Evolutionary conservation across 1,140 invertebrate genomes (phyloP), one percentile per base, ranked within the genome.

Genomic region (Heliothis virescens): DNA sequence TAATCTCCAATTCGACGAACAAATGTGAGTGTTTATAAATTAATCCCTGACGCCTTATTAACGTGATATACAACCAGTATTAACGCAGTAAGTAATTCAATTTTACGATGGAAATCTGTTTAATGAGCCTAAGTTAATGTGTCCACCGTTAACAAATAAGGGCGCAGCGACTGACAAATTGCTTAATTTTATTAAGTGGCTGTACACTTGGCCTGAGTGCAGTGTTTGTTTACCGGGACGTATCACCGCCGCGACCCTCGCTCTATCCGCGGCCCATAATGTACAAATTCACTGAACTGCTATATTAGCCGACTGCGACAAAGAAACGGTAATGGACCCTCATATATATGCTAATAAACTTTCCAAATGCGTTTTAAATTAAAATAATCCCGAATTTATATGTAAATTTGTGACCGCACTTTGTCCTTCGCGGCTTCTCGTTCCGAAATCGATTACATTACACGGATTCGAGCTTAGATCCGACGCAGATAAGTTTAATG

Each of bases 361-460:
- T 88, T 88, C 81, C 82, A 89, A 94, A 92, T 92, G 92, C 90
- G 89, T 91, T 92, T 90, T 86, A 93, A 93, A 94, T 94, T 93
- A 94, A 93, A 94, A 93, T 92, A 93, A 93, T 93, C 90, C 90
- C 87, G 83, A 94, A 94, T 94, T 94, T 93, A 92, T 93, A 94
- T 94, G 92, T 90, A 90, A 94, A 94, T 94, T 93, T 85, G 88
- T 91, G 88, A 90, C 90, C 92, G 88, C 91, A 91, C 86, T 91
- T 90, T 89, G 91, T 92, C 92, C 92, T 94, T 92, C 89, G 89
- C 91, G 91, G 91, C 87, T 91, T 87, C 89, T 91, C 90, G 89
- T 92, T 88, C 89, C 89, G 84, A 90, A 92, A 93, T 94, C 93
- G 91, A 94, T 93, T 94, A 94, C 82, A 88, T 91, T 90, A 93